phyloP scores from a whole-genome alignment of 2,113 vertebrate genomes.

The Sprattus sprattus region DNA sequence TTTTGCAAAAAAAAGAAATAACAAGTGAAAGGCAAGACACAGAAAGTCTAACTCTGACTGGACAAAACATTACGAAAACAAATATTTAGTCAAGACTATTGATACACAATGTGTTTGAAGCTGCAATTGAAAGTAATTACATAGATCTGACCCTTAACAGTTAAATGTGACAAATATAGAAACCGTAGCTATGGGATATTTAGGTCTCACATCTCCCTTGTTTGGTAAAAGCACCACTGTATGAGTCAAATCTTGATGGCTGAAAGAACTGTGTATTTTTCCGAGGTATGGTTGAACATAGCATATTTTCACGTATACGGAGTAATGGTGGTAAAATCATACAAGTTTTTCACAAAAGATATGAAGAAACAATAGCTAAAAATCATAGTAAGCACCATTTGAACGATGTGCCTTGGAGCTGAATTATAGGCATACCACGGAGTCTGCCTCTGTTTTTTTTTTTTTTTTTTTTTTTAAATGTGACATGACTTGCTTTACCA shows the following conservation, averaged over 20 bases:
- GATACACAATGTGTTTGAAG: not conserved
- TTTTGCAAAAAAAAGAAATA: not conserved
- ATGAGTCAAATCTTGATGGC: conserved; percentile 69
- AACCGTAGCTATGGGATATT: conserved; percentile 45
- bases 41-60: conserved; percentile 20
- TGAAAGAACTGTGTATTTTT: conserved; percentile 71
- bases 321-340: conserved; percentile 42
- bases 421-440: not conserved
- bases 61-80: conserved; percentile 20
- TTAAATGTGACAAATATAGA: conserved; percentile 42
- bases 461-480: not conserved
- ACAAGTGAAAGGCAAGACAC: not conserved
- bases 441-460: not conserved
- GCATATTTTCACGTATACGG: conserved; percentile 48
- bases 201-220: conserved; percentile 67
- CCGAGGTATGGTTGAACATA: conserved; percentile 79
- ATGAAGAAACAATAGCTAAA: conserved; percentile 56
- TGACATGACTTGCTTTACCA: not conserved
- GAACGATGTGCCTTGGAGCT: conserved; percentile 55
- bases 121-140: conserved; percentile 44
- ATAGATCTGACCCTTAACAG: conserved; percentile 26
- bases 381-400: conserved; percentile 58
- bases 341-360: conserved; percentile 65
- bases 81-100: conserved; percentile 10
- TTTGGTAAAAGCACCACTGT: conserved; percentile 74